Evolutionary conservation across 2,888 invertebrate genomes (phyloP).

Genomic region (Himalopsyche japonica): DNA sequence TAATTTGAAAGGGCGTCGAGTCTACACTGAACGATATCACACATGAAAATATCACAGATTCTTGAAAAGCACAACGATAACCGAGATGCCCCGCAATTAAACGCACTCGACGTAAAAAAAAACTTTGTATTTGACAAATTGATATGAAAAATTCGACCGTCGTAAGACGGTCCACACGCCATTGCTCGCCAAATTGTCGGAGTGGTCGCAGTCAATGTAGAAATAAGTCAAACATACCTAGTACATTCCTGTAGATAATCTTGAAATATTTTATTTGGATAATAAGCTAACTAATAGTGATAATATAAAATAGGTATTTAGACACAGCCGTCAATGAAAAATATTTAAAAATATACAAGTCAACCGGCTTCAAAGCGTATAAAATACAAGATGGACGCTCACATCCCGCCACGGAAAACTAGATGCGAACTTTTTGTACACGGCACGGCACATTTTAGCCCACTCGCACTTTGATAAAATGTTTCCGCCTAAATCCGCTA

Average conservation of each 20-base stretch:
- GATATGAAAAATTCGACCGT: constrained; percentile 16
- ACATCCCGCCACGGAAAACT: constrained; percentile 66
- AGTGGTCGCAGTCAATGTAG: constrained; percentile 52
- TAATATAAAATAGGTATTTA: constrained; percentile 57
- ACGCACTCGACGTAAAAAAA: neutral
- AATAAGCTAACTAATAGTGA: constrained; percentile 55
- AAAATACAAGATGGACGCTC: constrained; percentile 82
- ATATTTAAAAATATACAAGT: constrained; percentile 60
- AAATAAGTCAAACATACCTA: constrained; percentile 65
- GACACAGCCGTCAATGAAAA: constrained; percentile 55
- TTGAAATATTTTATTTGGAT: constrained; percentile 58
- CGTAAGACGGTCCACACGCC: constrained; percentile 57
- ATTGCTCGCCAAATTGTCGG: constrained; percentile 64
- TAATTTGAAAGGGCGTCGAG: constrained; percentile 31
- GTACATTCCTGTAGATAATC: constrained; percentile 71
- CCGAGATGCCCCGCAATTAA: constrained; percentile 4
- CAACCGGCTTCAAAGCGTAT: constrained; percentile 75
- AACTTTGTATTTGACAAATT: constrained; percentile 11
- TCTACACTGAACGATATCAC: constrained; percentile 5
- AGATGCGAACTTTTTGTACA: constrained; percentile 48
- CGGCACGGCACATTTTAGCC: constrained; percentile 53
- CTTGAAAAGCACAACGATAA: constrained; percentile 2
- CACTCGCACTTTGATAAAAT: constrained; percentile 46
- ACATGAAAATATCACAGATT: neutral
- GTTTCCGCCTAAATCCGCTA: constrained; percentile 12